These are phyloP conservation scores for Polydrusus tereticollis DNA, from an alignment of 2,888 invertebrate species.

Conservation along the genomic window DNA sequence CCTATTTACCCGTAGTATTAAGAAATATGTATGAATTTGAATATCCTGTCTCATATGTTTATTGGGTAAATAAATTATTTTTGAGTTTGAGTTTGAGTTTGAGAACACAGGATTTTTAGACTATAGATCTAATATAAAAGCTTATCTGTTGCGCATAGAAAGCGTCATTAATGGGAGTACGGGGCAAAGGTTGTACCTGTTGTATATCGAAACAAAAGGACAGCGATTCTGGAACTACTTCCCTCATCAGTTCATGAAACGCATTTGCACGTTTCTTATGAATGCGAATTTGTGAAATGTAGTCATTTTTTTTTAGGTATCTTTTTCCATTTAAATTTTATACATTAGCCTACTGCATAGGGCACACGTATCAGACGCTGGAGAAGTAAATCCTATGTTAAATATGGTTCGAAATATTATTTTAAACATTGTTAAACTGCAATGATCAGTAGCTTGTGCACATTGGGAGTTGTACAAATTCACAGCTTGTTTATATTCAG, in stretches of 20 bases:
- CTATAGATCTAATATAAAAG: too few relatives aligned
- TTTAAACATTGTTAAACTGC: neutral
- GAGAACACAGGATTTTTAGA: too few relatives aligned
- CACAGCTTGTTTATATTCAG: neutral
- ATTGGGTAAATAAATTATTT: too few relatives aligned
- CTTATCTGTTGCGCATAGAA: too few relatives aligned
- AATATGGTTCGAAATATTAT: neutral
- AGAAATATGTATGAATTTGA: too few relatives aligned
- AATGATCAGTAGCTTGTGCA: neutral
- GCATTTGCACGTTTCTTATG: too few relatives aligned
- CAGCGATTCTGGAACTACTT: conserved; percentile 9
- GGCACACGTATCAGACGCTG: neutral
- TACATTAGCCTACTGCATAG: neutral
- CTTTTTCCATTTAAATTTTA: neutral
- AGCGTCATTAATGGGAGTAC: too few relatives aligned
- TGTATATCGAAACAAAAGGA: conserved; percentile 34
- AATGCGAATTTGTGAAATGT: too few relatives aligned
- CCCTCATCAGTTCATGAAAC: conserved; percentile 22
- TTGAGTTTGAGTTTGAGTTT: too few relatives aligned
- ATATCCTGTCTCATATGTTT: too few relatives aligned
- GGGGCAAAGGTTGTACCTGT: conserved; percentile 41
- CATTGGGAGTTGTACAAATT: neutral
- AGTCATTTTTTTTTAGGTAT: neutral
- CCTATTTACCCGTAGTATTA: too few relatives aligned
- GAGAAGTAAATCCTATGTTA: neutral